Base-by-base conservation (phyloP, 2,797 vertebrate species). In the Pitangus sulphuratus region DNA sequence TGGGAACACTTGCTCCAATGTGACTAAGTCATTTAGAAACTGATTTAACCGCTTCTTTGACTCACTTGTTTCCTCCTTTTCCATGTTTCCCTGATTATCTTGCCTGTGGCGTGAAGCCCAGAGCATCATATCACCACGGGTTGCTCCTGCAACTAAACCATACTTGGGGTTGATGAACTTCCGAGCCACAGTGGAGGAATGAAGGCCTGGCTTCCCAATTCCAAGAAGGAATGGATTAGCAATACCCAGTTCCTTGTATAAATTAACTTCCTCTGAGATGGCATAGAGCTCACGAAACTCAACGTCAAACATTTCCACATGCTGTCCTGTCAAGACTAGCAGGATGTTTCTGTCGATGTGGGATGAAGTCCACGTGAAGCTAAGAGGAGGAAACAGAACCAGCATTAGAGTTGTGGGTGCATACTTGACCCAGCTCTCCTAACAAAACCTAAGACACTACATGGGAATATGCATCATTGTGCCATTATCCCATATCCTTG, bases 91-190 rank as follows among this genome's bases (percentile, higher is more conserved):
- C 24, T 96, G 95, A 50, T 51, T 84, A 62, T 97, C 95, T 31
- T 97, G 96, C 92, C 64, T 94, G 72, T 97, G 97, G 51, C 84
- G 97, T 42, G 95, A 90, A 1, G 98, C 97, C 97, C 97, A 97
- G 69, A 98, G 97, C 97, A 98, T 97, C 97, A 98, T 96, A 95
- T 98, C 98, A n/a, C 98, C 98, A 2, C 98, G 98, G 28, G 75
- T 44, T 64, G 97, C 95, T 25, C 98, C 98, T 3, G 98, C 92
- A 26, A 97, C 98, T 86, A 99, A 97, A 12, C 97, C 95, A 13
- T 99, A 99, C 95, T 99, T 99, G 62, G 99, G 99, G 88, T 99
- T 99, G 98, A 99, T 97, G 78, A 98, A 98, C 93, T 99, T 99
- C 91, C 99, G 98, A 3, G 98, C 98, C 26, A 99, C 99, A 0